Evolutionary conservation across 1,140 invertebrate species (phyloP), one percentile per base, ranked within the genome.

Genomic region (Drosophila micromelanica): DNA sequence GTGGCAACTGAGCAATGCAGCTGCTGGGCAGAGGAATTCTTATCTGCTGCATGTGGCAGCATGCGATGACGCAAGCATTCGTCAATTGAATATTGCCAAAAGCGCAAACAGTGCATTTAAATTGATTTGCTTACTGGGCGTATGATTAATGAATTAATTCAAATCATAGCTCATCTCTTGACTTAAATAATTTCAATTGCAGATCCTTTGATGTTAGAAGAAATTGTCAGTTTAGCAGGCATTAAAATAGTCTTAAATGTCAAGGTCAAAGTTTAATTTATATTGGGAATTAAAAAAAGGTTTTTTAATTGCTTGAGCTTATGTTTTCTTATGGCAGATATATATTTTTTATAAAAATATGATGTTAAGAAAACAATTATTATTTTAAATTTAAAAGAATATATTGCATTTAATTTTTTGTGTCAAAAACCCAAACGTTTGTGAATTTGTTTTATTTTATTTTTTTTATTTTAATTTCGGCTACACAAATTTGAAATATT

Each of bases 131-230:
- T 60, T 60, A 68, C 70, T 11, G 55, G 55, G 55, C 70, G 70
- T 73, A 73, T 73, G 70, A 68, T 68, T 60, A 73, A 73, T 73
- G 63, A 27, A 73, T 73, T 55, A 73, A 20, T 42, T 54, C 38
- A 54, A 60, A 73, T 68, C 68, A 72, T n/a, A 62, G 40, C 48
- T 6, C 13, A 57, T 37, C 63, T 64, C 37, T 64, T 63, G 52
- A 35, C 11, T 43, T 30, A 9, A 13, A n/a, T 8, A 8, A 30
- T 15, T 9, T 1, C 48, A 49, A 49, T 49, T 2, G 12, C 20
- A 23, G 20, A 2, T 23, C 20, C 3, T 23, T 23, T 17, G 17
- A 17, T 17, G 17, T 2, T 17, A 1, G 2, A 1, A 17, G 2
- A 17, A 17, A 17, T 17, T 17, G 17, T 2, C 17, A 17, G 1